Conservation (phyloP, 2,113 vertebrate genomes). For the Brachionichthys hirsutus region DNA sequence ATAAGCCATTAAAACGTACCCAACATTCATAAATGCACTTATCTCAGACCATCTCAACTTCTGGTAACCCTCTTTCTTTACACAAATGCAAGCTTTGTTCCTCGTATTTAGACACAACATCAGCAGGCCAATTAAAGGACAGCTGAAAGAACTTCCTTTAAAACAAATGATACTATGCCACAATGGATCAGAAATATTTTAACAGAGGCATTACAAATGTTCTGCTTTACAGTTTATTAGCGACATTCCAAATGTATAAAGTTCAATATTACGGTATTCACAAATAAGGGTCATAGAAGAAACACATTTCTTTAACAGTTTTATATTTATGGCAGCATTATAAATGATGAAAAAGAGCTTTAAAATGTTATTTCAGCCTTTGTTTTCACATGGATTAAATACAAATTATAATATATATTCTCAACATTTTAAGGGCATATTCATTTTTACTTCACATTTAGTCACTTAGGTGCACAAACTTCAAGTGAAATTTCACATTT, state of each 20-base stretch:
- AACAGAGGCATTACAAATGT: no score
- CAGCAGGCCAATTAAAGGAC: conserved; percentile 28
- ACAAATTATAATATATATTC: conserved; percentile 26
- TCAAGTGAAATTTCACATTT: conserved; percentile 29
- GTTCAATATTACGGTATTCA: conserved; percentile 57
- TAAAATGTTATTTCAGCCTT: conserved; percentile 1
- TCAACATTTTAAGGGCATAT: no score
- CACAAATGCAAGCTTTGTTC: conserved; percentile 44
- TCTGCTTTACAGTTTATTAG: no score
- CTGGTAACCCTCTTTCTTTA: conserved; percentile 6
- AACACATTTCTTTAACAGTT: not conserved
- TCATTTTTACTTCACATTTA: no score
- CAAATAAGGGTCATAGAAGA: conserved; percentile 43
- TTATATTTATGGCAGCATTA: conserved; percentile 26
- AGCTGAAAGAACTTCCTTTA: conserved; percentile 15
- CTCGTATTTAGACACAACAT: conserved; percentile 16
- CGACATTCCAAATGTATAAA: conserved; percentile 48
- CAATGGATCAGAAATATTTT: conserved; percentile 24
- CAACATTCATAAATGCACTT: conserved; percentile 42
- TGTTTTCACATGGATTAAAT: conserved; percentile 32
- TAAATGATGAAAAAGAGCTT: conserved; percentile 28
- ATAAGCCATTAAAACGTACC: conserved; percentile 9
- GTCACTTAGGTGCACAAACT: not conserved
- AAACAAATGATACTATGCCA: conserved; percentile 15
- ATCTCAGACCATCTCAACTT: conserved; percentile 50